Evolutionary conservation across 2,113 vertebrate genomes (phyloP), one percentile per base, ranked within the genome.

Genomic region (Seriola aureovittata): DNA sequence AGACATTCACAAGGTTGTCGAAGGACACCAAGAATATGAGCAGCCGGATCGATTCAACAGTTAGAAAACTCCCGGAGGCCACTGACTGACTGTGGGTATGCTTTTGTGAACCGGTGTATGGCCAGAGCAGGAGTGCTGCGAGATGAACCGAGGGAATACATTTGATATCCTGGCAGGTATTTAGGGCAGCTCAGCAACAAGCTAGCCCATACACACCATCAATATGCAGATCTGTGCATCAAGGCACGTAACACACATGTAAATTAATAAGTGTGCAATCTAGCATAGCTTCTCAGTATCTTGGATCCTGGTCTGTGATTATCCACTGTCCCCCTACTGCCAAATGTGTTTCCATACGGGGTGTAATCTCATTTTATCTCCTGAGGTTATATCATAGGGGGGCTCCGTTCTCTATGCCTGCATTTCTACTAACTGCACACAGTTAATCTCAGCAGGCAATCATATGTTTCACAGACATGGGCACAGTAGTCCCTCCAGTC

Each of bases 1-100:
- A 90, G 71, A 87, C 89, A 85, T 88, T 84, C 88, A 88, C 83
- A 88, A 88, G 81, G 87, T 93, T 88, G 81, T 78, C 14, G 62
- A 90, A 88, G 88, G 86, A 86, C 86, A 77, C 21, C 55, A 68
- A 83, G 76, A 88, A 82, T 74, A 87, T 84, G 81, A 91, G 84
- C 81, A 86, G 77, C 57, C 48, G 21, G 72, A 91, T 88, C 54
- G 58, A 89, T 88, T 93, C 54, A 73, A 85, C 59, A 79, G 80
- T 88, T 85, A 73, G 80, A 84, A 82, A 89, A 80, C 34, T 79
- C 78, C 85, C 34, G 7, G 64, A 89, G 77, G 81, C 76, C 78
- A 81, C 68, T 71, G 88, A 84, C 73, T 29, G 69, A 84, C 71
- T 71, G 75, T 77, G 67, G 46, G 69, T 72, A 52, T 79, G 82